Evolutionary conservation across 2,888 invertebrate genomes (phyloP).

Genomic region (Eurois occulta): DNA sequence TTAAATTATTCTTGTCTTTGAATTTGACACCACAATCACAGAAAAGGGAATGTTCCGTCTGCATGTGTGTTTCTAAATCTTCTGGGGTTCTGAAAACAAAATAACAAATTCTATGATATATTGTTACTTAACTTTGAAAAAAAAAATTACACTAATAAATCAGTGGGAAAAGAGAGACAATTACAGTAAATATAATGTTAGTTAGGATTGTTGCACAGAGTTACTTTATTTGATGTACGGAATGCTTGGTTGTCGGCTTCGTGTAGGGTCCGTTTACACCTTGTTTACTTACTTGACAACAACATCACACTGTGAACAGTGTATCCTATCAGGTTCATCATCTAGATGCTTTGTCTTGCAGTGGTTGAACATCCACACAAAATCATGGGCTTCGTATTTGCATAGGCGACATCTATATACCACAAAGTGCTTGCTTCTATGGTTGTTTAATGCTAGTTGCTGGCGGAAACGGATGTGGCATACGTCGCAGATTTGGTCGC

Average conservation of each 20-base stretch:
- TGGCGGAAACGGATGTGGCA: slow-evolving; percentile 70
- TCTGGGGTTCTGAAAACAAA: slow-evolving; percentile 69
- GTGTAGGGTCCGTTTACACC: not conserved
- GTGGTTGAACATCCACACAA: slow-evolving; percentile 70
- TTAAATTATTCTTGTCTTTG: slow-evolving; percentile 74
- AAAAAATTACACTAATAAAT: not conserved
- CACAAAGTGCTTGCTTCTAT: slow-evolving; percentile 71
- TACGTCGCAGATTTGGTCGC: slow-evolving; percentile 70
- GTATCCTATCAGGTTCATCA: slow-evolving; percentile 70
- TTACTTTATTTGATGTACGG: too few relatives aligned
- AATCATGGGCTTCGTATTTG: slow-evolving; percentile 66
- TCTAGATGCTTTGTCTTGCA: slow-evolving; percentile 71
- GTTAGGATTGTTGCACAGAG: too few relatives aligned
- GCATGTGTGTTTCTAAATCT: slow-evolving; percentile 72
- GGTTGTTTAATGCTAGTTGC: slow-evolving; percentile 52
- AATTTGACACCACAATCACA: slow-evolving; percentile 80
- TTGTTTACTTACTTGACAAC: slow-evolving; percentile 69
- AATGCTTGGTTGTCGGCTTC: not conserved
- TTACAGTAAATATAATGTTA: too few relatives aligned
- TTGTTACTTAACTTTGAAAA: not conserved
- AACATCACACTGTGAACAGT: slow-evolving; percentile 73
- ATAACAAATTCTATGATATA: not conserved
- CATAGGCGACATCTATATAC: slow-evolving; percentile 75
- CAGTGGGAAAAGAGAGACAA: too few relatives aligned
- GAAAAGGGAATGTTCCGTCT: slow-evolving; percentile 64